Percentiles rank a stretch among this genome's conserved stretches.
Evolutionary conservation across 2,888 invertebrate genomes (phyloP).

Genomic region (Trissoscelio sp.): DNA sequence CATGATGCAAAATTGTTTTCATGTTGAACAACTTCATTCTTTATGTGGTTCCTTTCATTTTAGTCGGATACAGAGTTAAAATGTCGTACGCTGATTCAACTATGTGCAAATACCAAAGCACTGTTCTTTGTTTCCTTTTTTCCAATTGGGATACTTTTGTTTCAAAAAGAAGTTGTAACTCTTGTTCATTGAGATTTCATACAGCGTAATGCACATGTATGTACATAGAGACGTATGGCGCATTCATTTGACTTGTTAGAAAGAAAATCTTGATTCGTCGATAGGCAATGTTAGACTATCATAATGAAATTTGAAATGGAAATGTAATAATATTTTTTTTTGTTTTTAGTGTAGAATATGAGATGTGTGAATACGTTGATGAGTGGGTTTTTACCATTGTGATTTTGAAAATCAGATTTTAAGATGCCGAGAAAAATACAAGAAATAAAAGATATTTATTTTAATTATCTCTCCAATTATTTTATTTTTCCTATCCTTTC

Average conservation of each 20-base stretch:
- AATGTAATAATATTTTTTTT: conserved; percentile 20
- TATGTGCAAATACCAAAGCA: too few relatives aligned
- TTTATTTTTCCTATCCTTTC: not conserved
- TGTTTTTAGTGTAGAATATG: conserved; percentile 52
- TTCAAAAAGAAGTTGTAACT: too few relatives aligned
- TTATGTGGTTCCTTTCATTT: conserved; percentile 13
- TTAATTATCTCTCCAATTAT: conserved; percentile 15
- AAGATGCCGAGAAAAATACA: conserved; percentile 29
- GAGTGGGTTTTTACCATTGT: conserved; percentile 63
- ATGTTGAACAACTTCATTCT: conserved; percentile 18
- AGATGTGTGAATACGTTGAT: conserved; percentile 60
- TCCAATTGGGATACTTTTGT: not conserved
- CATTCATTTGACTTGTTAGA: conserved; percentile 47
- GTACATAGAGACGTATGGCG: conserved; percentile 60
- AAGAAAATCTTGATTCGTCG: conserved; percentile 9
- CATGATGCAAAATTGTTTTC: conserved; percentile 21
- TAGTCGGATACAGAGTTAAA: conserved; percentile 21
- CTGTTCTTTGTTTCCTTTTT: too few relatives aligned
- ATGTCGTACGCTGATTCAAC: conserved; percentile 40
- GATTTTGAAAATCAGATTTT: conserved; percentile 63
- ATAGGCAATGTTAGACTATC: conserved; percentile 20
- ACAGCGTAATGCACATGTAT: conserved; percentile 46
- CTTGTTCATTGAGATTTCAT: too few relatives aligned
- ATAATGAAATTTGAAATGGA: conserved; percentile 20
- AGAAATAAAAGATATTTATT: conserved; percentile 66